phyloP scores from a whole-genome alignment of 2,113 vertebrate genomes.

The Tyrannus savana region DNA sequence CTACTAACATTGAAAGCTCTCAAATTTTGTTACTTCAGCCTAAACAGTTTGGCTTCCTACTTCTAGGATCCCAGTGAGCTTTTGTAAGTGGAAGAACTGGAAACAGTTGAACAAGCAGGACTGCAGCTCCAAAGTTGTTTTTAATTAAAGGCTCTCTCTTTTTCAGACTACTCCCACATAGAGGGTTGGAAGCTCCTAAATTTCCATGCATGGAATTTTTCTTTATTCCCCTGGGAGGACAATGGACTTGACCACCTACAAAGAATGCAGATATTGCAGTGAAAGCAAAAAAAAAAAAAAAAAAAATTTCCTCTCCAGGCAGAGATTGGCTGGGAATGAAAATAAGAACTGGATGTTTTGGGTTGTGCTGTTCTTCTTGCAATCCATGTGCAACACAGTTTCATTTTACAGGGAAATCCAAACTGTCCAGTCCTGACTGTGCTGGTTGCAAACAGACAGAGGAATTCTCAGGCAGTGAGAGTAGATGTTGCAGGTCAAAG shows the following conservation, averaged over 20 bases:
- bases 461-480: not conserved
- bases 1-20: not conserved
- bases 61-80: not conserved
- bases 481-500: not conserved
- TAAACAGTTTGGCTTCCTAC: not conserved
- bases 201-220: not conserved
- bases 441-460: not conserved
- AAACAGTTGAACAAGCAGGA: not conserved
- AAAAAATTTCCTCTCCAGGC: not conserved
- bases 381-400: not conserved
- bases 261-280: not conserved
- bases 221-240: not conserved
- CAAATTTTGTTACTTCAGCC: not conserved
- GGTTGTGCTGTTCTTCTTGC: not conserved
- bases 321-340: not conserved
- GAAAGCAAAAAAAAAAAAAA: not conserved
- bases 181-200: not conserved
- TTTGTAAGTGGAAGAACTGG: not conserved
- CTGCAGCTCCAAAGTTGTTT: not conserved
- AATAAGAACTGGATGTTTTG: not conserved
- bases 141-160: conserved; percentile 32
- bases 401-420: not conserved
- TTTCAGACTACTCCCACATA: not conserved
- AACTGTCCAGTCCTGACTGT: not conserved
- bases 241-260: not conserved